A percentile compares a stretch with the other conserved stretches of the same genome.
These are phyloP conservation scores for Schmidtea mediterranea DNA, from an alignment of 1,140 invertebrate genomes.

Conservation along the genomic window DNA sequence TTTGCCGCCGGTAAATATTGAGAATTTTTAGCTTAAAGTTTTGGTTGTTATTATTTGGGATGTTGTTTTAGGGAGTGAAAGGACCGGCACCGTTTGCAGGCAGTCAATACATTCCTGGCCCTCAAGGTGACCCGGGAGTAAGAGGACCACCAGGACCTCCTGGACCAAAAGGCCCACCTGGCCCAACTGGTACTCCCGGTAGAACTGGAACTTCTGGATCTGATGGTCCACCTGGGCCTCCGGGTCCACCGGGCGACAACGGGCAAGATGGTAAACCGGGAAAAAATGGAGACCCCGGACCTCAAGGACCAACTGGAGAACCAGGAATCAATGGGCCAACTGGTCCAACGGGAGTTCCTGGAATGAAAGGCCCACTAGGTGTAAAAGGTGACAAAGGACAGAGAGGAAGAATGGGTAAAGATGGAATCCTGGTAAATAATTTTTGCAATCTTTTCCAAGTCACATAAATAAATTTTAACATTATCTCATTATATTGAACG, in stretches of 20 bases:
- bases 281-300: background rate
- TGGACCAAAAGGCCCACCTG: slow-evolving; percentile 3
- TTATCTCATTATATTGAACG: too few relatives aligned
- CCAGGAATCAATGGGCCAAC: background rate
- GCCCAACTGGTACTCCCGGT: background rate
- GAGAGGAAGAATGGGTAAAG: background rate
- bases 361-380: background rate
- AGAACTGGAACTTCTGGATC: background rate
- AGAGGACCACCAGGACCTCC: slow-evolving; percentile 2
- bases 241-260: background rate
- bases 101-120: background rate
- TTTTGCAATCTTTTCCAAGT: too few relatives aligned
- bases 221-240: background rate
- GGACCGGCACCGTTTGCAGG: background rate
- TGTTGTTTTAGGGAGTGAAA: background rate
- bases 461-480: too few relatives aligned
- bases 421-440: background rate
- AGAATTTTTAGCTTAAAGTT: background rate
- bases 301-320: slow-evolving; percentile 4
- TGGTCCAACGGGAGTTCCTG: background rate
- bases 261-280: slow-evolving; percentile 2
- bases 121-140: background rate
- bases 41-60: background rate
- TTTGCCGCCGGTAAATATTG: background rate
- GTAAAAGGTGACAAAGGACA: background rate